These are phyloP conservation scores for human (Homo sapiens) DNA, from an alignment of 2,113 vertebrate species.

Conservation along the genomic window DNA sequence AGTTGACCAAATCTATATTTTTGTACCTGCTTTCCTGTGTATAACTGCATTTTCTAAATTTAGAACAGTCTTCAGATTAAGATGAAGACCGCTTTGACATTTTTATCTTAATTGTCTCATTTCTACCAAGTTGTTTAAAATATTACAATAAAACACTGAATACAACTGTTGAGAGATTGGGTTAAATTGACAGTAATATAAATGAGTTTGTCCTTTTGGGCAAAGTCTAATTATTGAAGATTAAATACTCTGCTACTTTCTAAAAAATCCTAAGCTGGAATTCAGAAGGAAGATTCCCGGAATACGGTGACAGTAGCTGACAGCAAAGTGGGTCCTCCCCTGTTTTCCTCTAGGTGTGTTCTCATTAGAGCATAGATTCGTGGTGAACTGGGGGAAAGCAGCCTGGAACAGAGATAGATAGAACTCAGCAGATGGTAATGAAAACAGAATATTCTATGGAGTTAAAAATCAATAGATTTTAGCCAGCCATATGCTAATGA, in stretches of 20 bases:
- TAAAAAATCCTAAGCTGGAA: constrained; percentile 46
- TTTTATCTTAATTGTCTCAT: constrained; percentile 67
- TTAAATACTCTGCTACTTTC: constrained; percentile 61
- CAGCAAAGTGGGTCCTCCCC: neutral
- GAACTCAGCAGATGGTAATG: constrained; percentile 57
- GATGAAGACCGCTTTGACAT: constrained; percentile 33
- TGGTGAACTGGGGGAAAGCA: neutral
- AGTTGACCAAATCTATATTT: neutral
- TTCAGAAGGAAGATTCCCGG: constrained; percentile 12
- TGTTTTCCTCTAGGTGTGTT: neutral
- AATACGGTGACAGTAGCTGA: constrained; percentile 23
- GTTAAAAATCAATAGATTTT: constrained; percentile 75
- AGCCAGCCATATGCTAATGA: constrained; percentile 74
- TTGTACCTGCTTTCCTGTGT: neutral
- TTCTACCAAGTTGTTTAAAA: constrained; percentile 29
- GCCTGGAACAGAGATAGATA: neutral
- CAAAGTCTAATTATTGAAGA: constrained; percentile 64
- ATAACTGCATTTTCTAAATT: constrained; percentile 37
- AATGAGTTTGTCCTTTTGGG: constrained; percentile 51
- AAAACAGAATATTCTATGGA: constrained; percentile 67
- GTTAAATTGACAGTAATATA: constrained; percentile 26
- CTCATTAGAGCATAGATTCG: constrained; percentile 44
- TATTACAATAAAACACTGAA: neutral
- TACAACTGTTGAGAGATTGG: neutral
- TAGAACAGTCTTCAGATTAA: constrained; percentile 36